phyloP scores from a whole-genome alignment of 2,888 invertebrate species.

The Leptinotarsa tumamoca region DNA sequence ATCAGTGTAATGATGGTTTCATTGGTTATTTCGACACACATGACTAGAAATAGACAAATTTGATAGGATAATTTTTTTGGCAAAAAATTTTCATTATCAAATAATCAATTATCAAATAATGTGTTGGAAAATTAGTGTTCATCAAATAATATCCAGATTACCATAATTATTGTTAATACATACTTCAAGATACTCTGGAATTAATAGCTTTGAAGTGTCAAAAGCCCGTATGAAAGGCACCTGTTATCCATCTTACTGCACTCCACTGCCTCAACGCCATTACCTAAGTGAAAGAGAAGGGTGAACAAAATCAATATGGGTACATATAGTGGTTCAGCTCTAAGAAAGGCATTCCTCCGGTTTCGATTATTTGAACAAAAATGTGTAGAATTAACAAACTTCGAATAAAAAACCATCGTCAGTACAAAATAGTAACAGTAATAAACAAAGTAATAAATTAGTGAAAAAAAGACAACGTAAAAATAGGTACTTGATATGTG shows the following conservation, averaged over 20 bases:
- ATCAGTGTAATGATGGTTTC: no score
- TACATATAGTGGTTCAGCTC: constrained; percentile 8
- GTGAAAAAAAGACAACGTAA: constrained; percentile 33
- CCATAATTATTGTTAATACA: neutral
- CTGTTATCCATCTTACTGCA: neutral
- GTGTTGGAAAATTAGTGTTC: no score
- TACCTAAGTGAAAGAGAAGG: constrained; percentile 17
- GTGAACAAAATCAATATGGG: constrained; percentile 24
- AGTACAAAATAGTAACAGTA: constrained; percentile 12
- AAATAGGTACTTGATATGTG: constrained; percentile 39
- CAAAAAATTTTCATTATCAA: no score
- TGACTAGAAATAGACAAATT: no score
- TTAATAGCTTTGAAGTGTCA: no score
- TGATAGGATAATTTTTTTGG: no score
- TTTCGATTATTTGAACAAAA: constrained; percentile 21
- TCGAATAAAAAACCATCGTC: constrained; percentile 29
- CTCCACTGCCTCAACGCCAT: constrained; percentile 3
- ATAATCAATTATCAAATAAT: no score
- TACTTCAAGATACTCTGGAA: neutral
- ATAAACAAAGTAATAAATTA: constrained; percentile 30
- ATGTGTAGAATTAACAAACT: constrained; percentile 30
- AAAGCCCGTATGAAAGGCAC: neutral
- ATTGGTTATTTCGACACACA: no score
- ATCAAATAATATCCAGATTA: no score
- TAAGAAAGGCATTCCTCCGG: neutral